Evolutionary conservation across 2,113 vertebrate genomes (phyloP).

Genomic region (Datnioides undecimradiatus): DNA sequence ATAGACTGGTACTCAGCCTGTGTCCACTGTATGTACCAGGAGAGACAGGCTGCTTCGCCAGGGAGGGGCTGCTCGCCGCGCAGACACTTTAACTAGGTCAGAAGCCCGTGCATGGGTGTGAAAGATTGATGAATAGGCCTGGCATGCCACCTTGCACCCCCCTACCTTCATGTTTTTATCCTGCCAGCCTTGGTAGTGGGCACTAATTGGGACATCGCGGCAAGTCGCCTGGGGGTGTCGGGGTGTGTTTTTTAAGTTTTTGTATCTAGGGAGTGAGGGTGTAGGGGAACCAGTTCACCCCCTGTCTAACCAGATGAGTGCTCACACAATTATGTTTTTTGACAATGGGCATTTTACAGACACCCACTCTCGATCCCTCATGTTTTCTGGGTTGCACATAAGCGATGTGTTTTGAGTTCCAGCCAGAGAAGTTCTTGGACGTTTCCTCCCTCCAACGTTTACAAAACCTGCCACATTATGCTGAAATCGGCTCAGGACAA

Average conservation of each 20-base stretch:
- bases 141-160: slow-evolving; percentile 79
- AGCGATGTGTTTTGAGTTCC: slow-evolving; percentile 18
- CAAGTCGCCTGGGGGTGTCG: slow-evolving; percentile 56
- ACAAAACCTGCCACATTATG: slow-evolving; percentile 32
- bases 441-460: slow-evolving; percentile 9
- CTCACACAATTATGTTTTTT: slow-evolving; percentile 44
- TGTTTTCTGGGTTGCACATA: slow-evolving; percentile 18
- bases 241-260: slow-evolving; percentile 13
- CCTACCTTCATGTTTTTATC: slow-evolving; percentile 73
- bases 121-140: slow-evolving; percentile 79
- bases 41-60: slow-evolving; percentile 51
- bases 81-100: slow-evolving; percentile 81
- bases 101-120: slow-evolving; percentile 66
- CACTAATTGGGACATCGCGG: slow-evolving; percentile 79
- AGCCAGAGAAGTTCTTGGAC: slow-evolving; percentile 7
- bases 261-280: slow-evolving; percentile 21
- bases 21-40: slow-evolving; percentile 55
- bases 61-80: slow-evolving; percentile 55
- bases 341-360: slow-evolving; percentile 36
- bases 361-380: background rate
- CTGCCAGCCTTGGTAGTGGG: slow-evolving; percentile 60
- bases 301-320: slow-evolving; percentile 44
- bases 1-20: slow-evolving; percentile 62
- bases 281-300: slow-evolving; percentile 50
- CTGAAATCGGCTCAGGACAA: slow-evolving; percentile 24